Conservation (phyloP, 2,888 invertebrate species). For the Monochamus alternatus region DNA sequence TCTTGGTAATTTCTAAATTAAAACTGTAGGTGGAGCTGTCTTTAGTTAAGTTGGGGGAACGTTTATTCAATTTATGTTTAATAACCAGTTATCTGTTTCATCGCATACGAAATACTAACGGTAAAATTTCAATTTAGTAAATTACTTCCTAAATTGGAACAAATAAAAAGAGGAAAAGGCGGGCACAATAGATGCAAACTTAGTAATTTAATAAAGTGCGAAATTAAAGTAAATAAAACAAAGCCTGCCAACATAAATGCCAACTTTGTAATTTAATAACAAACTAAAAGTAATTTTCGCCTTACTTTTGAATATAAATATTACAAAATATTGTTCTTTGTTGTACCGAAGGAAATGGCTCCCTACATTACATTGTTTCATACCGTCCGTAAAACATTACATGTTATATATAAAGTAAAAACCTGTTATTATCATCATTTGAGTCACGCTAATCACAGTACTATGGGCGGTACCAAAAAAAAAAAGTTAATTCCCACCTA, state of each 20-base stretch:
- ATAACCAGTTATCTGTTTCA: neutral
- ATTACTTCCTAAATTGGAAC: neutral
- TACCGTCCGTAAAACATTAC: conserved; percentile 2
- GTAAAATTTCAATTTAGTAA: neutral
- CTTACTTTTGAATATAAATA: neutral
- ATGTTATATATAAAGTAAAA: conserved; percentile 9
- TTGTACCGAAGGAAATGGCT: neutral
- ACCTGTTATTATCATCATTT: conserved; percentile 10
- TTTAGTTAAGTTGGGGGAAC: too few relatives aligned
- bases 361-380: conserved; percentile 1
- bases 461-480: neutral
- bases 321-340: neutral
- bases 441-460: conserved; percentile 5
- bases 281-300: neutral
- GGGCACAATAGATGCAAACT: neutral
- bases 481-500: too few relatives aligned
- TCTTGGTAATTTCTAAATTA: too few relatives aligned
- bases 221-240: neutral
- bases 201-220: neutral
- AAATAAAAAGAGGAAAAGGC: neutral
- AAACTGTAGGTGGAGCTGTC: too few relatives aligned
- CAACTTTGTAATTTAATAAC: neutral
- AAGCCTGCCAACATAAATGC: neutral
- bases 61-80: too few relatives aligned
- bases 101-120: neutral